Evolutionary conservation across 1,140 invertebrate genomes (phyloP), one percentile per base, ranked within the genome.

Genomic region (Anoplophora glabripennis): DNA sequence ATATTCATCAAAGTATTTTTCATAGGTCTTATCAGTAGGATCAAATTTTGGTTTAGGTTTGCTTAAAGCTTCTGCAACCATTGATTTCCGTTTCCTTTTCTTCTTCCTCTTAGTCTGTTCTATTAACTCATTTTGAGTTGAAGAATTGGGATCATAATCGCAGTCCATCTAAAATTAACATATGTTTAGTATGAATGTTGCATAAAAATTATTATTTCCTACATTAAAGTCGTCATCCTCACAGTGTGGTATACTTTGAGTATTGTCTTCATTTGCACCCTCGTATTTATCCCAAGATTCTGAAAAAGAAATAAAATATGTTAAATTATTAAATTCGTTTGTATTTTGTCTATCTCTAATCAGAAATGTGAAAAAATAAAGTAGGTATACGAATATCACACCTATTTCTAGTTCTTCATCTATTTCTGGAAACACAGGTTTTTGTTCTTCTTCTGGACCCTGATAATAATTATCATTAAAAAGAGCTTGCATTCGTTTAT

Each of bases 1-100:
- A 77, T 96, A 96, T 74, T 97, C 93, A 74, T 97, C 90, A 69
- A 95, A 85, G 75, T 96, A 96, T 66, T 96, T 81, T 45, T 89
- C 82, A 78, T 93, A 94, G 0, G 86, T 86, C 73, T 88, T 85
- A 41, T 90, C 79, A 55, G 83, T 79, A 0, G 93, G 90, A 81
- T 96, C 84, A 77, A 92, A 96, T 46, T 84, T 81, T 0, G 93
- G 93, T 72, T 95, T 63, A 83, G 79, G 21, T 70, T 84, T 81
- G 2, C 82, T 75, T 2, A 94, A 69, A 21, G 87, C 80, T 70
- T 90, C 82, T 35, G 84, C 85, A 64, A 93, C 87, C 65, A 89
- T 85, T 68, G 79, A 84, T 56, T 83, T 83, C 53, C 79, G 75
- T 66, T 81, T 87, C 21, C 82, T 77, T 59, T 84, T 86, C 61